Base-by-base conservation (phyloP, 2,888 invertebrate genomes). In the Protonemura montana region DNA sequence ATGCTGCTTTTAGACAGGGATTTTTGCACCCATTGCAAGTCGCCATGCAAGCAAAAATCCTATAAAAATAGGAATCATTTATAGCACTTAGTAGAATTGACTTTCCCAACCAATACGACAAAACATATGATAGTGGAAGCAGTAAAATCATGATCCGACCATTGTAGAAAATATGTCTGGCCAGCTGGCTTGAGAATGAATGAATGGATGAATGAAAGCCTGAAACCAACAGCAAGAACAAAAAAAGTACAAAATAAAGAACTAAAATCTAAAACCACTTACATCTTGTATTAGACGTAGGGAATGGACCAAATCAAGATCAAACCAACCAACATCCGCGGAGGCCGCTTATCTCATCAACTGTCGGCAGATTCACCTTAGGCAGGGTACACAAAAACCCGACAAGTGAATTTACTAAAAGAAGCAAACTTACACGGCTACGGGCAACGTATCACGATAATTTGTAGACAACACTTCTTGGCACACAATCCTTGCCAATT, bases 251-350 rank as follows among this genome's bases (percentile, higher is more conserved):
- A 21, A 59, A 7, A 2, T 59, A 59, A 41, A 7, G 41, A 41
- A 2, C 59, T 59, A 7, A 59, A 59, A 59, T 59, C 59, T 59
- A 59, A 21, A 21, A 16, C 59, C 59, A 59, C 59, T 59, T 59
- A 59, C 59, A 59, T 59, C 59, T 21, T 13, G 59, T 21, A 10
- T 59, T 59, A 59, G 13, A 59, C 59, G 59, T 59, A 59, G 59
- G 59, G 59, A 59, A 59, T 59, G 59, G 59, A 59, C 59, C 59
- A 21, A 59, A 59, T 59, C 59, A 59, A 59, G 59, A 59, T 59
- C 59, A 59, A 59, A 59, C 59, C 59, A 59, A 59, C 59, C 59
- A 59, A 59, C 59, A 59, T 59, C 59, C 59, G 59, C 59, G 59
- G 21, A 59, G 59, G 59, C 59, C 21, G 59, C 59, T 59, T 59